These are phyloP conservation scores for Bicyclus anynana DNA, from an alignment of 1,140 invertebrate genomes.

Conservation along the genomic window DNA sequence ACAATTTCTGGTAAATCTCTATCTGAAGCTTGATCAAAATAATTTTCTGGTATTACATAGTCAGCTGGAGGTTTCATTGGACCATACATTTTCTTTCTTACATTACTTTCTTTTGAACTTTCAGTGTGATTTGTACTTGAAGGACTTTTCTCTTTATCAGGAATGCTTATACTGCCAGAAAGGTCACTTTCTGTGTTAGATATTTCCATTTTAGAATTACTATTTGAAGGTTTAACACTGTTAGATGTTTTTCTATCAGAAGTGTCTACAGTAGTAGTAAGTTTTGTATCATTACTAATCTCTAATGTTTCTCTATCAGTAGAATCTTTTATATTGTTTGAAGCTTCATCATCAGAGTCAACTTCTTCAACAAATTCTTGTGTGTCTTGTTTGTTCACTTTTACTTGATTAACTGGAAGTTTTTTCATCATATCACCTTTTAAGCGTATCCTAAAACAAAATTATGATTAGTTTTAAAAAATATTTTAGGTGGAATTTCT, in stretches of 20 bases:
- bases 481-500: too few species aligned
- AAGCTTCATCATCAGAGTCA: slow-evolving; percentile 59
- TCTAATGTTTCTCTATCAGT: background rate
- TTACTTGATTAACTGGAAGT: slow-evolving; percentile 33
- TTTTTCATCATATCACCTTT: slow-evolving; percentile 51
- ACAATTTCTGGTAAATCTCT: slow-evolving; percentile 69
- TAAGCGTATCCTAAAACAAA: slow-evolving; percentile 44
- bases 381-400: slow-evolving; percentile 26
- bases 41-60: slow-evolving; percentile 66
- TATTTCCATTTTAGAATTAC: background rate
- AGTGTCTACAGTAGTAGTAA: background rate
- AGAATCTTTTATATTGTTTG: slow-evolving; percentile 16
- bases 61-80: slow-evolving; percentile 72
- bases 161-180: slow-evolving; percentile 15
- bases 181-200: slow-evolving; percentile 54
- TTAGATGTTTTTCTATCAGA: background rate
- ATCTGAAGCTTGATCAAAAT: slow-evolving; percentile 65
- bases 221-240: background rate
- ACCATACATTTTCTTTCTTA: slow-evolving; percentile 50
- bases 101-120: slow-evolving; percentile 11
- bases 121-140: slow-evolving; percentile 4
- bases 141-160: slow-evolving; percentile 10
- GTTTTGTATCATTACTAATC: background rate
- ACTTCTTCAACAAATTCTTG: slow-evolving; percentile 69
- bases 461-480: background rate